These are phyloP conservation scores for Elysia crispata DNA, from an alignment of 2,888 invertebrate species.

Conservation along the genomic window DNA sequence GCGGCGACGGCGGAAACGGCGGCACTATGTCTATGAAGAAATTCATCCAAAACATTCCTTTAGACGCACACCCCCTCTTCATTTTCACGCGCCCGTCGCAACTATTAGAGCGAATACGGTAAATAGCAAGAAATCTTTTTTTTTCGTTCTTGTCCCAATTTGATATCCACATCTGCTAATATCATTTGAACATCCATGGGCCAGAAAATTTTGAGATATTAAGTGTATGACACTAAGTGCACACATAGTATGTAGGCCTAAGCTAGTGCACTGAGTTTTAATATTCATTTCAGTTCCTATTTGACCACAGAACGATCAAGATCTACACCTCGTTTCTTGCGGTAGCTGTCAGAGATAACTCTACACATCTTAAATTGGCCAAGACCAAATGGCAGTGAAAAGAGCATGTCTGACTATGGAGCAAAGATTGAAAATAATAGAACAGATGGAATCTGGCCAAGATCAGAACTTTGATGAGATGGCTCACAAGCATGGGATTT, in stretches of 20 bases:
- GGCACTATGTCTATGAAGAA: no score
- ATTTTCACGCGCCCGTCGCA: no score
- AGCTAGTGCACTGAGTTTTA: neutral
- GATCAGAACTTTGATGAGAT: constrained; percentile 10
- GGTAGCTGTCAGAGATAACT: neutral
- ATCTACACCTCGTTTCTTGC: no score
- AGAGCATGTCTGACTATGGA: neutral
- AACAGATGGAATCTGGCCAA: constrained; percentile 15
- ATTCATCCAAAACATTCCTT: no score
- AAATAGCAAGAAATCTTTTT: no score
- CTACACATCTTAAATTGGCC: constrained; percentile 6
- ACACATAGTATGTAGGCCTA: neutral
- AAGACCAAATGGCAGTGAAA: neutral
- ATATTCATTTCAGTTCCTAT: constrained; percentile 13
- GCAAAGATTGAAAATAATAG: neutral
- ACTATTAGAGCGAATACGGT: no score
- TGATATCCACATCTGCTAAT: no score
- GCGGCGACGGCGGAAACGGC: no score
- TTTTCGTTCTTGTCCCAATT: no score
- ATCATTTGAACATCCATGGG: no score
- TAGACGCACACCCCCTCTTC: no score
- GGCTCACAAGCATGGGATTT: constrained; percentile 10
- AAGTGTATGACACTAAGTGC: neutral
- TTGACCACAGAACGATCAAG: constrained; percentile 17
- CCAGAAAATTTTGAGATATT: neutral